Percentiles rank a stretch among this genome's conserved stretches.
Evolutionary conservation across 2,113 vertebrate genomes (phyloP).

Genomic region (Orycteropus afer): DNA sequence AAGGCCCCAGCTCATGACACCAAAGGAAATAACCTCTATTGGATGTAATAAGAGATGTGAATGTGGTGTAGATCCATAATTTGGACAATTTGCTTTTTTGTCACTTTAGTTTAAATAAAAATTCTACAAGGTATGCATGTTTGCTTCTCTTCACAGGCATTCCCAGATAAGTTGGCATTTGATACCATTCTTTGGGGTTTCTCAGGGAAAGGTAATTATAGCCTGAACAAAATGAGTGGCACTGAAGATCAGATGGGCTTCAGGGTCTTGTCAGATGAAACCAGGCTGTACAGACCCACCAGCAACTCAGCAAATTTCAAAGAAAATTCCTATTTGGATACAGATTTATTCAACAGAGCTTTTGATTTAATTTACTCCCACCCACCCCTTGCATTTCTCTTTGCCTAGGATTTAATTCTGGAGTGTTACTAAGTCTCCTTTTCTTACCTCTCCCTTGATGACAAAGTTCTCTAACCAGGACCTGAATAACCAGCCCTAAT

Average conservation of each 20-base stretch:
- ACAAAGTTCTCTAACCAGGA: neutral
- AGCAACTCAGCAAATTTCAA: constrained; percentile 60
- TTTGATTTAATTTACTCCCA: neutral
- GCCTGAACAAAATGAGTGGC: constrained; percentile 66
- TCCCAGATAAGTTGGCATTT: constrained; percentile 45
- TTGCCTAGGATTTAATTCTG: constrained; percentile 60
- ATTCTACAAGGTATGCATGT: neutral
- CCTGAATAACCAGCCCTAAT: neutral
- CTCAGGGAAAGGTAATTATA: constrained; percentile 69
- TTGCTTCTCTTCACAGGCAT: constrained; percentile 55
- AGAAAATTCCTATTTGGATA: constrained; percentile 67
- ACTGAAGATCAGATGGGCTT: constrained; percentile 65
- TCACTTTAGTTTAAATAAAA: constrained; percentile 59
- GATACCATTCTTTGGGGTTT: constrained; percentile 65
- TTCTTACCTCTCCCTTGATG: neutral
- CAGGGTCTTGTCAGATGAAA: constrained; percentile 61
- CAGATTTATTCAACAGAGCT: constrained; percentile 71
- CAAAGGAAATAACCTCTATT: neutral
- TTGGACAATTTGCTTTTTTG: neutral
- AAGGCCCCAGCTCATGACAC: neutral
- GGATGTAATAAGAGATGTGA: neutral
- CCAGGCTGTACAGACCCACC: constrained; percentile 36
- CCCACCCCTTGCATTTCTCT: constrained; percentile 26
- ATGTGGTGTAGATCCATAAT: neutral
- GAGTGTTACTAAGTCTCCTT: neutral